phyloP scores from a whole-genome alignment of 2,888 invertebrate genomes.

The Dasysyrphus albostriatus region DNA sequence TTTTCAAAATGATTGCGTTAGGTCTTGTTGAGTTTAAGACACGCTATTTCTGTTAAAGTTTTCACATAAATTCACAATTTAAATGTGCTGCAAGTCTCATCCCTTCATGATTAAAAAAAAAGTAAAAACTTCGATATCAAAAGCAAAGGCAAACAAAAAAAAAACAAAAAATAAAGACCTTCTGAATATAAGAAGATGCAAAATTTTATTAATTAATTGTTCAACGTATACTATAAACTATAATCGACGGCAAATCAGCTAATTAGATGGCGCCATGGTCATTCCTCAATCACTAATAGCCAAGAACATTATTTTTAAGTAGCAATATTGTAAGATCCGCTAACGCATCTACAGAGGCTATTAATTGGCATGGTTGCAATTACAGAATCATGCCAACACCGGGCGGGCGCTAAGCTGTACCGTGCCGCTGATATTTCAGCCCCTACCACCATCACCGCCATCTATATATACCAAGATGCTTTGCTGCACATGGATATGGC shows the following conservation, averaged over 20 bases:
- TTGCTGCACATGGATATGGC: constrained; percentile 26
- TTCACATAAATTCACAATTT: not conserved
- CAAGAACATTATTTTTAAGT: constrained; percentile 40
- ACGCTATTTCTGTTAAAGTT: too few species aligned
- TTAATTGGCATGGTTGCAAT: constrained; percentile 70
- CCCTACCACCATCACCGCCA: not conserved
- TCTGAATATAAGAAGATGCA: constrained; percentile 24
- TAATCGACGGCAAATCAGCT: constrained; percentile 32
- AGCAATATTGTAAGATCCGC: constrained; percentile 44
- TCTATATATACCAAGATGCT: not conserved
- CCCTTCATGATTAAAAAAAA: too few species aligned
- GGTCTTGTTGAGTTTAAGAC: too few species aligned
- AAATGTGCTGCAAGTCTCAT: not conserved
- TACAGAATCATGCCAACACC: constrained; percentile 70
- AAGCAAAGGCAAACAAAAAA: too few species aligned
- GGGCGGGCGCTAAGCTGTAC: constrained; percentile 29
- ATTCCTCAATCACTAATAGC: constrained; percentile 54
- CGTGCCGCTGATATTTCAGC: constrained; percentile 9
- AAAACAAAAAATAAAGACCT: not conserved
- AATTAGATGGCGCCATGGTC: constrained; percentile 70
- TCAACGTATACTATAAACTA: constrained; percentile 32
- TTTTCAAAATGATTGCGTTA: too few species aligned
- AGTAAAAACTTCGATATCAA: not conserved
- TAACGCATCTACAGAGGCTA: constrained; percentile 52
- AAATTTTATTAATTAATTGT: constrained; percentile 59